Conservation (phyloP, 2,888 invertebrate genomes). For the Eupsilia transversa region DNA sequence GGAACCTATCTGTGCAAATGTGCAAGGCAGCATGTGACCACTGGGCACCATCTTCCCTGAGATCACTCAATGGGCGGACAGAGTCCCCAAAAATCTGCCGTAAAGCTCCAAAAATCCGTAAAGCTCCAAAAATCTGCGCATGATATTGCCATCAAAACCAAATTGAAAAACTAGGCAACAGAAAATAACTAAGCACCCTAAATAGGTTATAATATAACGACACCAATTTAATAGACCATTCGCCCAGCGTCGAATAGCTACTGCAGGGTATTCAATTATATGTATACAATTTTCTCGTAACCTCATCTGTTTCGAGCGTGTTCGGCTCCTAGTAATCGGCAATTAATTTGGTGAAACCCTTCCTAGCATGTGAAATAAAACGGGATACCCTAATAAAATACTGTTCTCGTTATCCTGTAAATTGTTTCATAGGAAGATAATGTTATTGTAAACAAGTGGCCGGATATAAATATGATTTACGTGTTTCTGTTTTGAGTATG, state of each 20-base stretch:
- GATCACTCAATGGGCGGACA: no score
- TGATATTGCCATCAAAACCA: constrained; percentile 13
- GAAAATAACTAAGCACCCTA: constrained; percentile 27
- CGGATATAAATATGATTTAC: not conserved
- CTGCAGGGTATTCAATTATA: constrained; percentile 52
- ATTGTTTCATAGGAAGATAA: constrained; percentile 31
- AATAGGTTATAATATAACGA: constrained; percentile 54
- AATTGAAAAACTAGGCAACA: constrained; percentile 34
- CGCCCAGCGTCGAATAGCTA: constrained; percentile 9
- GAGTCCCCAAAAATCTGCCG: no score
- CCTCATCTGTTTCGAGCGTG: constrained; percentile 47
- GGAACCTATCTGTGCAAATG: no score
- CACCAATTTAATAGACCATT: constrained; percentile 45
- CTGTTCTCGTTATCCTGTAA: constrained; percentile 28
- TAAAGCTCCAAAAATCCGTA: no score
- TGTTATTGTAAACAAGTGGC: constrained; percentile 41
- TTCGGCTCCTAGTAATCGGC: constrained; percentile 50
- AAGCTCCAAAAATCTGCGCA: not conserved
- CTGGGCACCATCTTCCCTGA: no score
- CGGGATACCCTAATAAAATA: constrained; percentile 53
- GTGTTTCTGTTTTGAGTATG: not conserved
- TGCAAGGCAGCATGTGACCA: no score
- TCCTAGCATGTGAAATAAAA: constrained; percentile 51
- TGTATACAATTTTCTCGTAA: constrained; percentile 48
- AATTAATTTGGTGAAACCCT: constrained; percentile 62